Evolutionary conservation across 1,140 invertebrate genomes (phyloP), one percentile per base, ranked within the genome.

Genomic region (Vollenhovia emeryi): DNA sequence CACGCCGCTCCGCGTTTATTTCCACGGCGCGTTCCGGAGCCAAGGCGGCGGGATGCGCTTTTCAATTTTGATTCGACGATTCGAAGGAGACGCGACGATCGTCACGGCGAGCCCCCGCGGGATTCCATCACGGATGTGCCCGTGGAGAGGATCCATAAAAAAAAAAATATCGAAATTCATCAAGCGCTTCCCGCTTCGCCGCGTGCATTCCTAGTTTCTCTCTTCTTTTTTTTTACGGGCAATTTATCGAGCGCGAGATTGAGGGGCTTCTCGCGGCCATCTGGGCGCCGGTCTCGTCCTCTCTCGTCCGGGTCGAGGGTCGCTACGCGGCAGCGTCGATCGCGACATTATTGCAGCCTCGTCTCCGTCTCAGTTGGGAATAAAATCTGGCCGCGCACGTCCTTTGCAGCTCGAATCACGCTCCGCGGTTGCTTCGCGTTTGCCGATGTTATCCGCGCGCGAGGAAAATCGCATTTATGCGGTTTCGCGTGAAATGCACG

Each of bases 141-240:
- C n/a, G n/a, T 71, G 57, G 40, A 21, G 66, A 78, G 36, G 30
- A 74, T 73, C 33, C 84, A 86, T 88, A 86, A 89, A 89, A 85
- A 79, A 89, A 89, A 86, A 48, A 50, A 50, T 74, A 89, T 89
- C 84, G 87, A 89, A 89, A 86, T 89, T 89, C 87, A 86, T 89
- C 87, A 86, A 80, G 43, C 50, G 36, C 52, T 83, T 60, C 83
- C 84, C 57, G 86, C 75, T 43, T 50, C n/a, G 0, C 48, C 43
- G 59, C 43, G n/a, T 55, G 50, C 57, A 15, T 74, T 57, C 9
- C 45, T 66, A 30, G 13, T 62, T 52, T 66, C 18, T 59, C 30
- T 36, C 18, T 50, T n/a, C 4, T 50, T 50, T 50, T 45, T 88
- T 75, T 89, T 86, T 74, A 89, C 79, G 66, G 50, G 9, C 21